These are phyloP conservation scores for Muscicapa comitata DNA, from an alignment of 2,797 vertebrate species.

Conservation along the genomic window DNA sequence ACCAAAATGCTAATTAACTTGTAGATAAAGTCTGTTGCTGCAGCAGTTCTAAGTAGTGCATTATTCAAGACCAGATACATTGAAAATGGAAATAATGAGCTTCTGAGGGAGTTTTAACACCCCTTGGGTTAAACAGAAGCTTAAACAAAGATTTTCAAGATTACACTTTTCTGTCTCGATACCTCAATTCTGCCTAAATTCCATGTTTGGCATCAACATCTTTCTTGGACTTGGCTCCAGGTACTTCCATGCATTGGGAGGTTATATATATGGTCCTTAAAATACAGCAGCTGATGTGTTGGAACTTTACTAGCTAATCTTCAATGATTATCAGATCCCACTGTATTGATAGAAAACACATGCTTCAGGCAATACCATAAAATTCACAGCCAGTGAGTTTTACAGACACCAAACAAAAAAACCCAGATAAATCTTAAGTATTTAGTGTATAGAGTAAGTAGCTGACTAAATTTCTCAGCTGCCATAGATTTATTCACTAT, in stretches of 20 bases:
- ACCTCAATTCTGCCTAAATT: slow-evolving; percentile 1
- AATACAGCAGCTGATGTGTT: background rate
- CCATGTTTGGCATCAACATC: background rate
- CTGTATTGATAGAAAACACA: slow-evolving; percentile 15
- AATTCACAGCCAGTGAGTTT: slow-evolving; percentile 9
- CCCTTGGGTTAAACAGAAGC: background rate
- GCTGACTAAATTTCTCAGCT: background rate
- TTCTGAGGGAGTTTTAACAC: background rate
- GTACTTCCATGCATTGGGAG: background rate
- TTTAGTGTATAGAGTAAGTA: background rate
- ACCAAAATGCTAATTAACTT: background rate
- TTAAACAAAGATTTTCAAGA: background rate
- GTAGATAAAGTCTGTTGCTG: background rate
- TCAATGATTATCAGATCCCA: slow-evolving; percentile 3
- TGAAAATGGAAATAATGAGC: slow-evolving; percentile 37
- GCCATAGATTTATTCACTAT: background rate
- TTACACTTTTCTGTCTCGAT: background rate
- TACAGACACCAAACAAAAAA: background rate
- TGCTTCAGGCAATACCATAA: background rate
- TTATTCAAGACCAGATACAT: background rate
- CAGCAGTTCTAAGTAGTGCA: background rate
- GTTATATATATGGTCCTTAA: background rate
- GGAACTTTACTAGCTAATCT: background rate
- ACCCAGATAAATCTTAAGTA: background rate
- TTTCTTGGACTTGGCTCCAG: background rate